phyloP scores from a whole-genome alignment of 1,140 invertebrate genomes.

The Plectus sambesii region DNA sequence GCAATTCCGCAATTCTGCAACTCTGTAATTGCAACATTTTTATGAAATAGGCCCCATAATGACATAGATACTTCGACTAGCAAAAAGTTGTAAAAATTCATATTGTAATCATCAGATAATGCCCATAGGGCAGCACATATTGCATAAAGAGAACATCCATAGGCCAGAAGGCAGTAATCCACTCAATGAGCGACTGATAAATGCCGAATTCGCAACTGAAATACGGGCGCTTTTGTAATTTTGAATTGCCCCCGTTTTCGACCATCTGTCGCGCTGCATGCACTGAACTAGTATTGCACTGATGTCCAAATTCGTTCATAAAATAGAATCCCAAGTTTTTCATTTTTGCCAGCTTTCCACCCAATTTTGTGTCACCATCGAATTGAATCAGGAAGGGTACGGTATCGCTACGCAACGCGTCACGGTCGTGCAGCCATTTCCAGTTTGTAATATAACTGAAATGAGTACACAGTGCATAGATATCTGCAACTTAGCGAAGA shows the following conservation, averaged over 20 bases:
- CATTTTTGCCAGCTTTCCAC: constrained; percentile 39
- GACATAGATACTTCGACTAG: too few relatives aligned
- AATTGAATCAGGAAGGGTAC: constrained; percentile 35
- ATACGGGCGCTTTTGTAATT: constrained; percentile 22
- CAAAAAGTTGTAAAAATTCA: too few relatives aligned
- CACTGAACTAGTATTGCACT: constrained; percentile 31
- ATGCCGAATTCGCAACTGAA: constrained; percentile 36
- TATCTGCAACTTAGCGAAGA: too few relatives aligned
- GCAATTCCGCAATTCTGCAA: too few relatives aligned
- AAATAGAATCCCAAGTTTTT: constrained; percentile 38
- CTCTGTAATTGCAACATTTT: too few relatives aligned
- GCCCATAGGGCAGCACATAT: too few relatives aligned
- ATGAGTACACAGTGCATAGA: too few relatives aligned
- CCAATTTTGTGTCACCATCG: constrained; percentile 39
- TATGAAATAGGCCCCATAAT: too few relatives aligned
- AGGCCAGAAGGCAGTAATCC: too few relatives aligned
- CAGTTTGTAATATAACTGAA: constrained; percentile 39
- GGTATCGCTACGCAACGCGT: constrained; percentile 3
- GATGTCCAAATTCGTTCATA: constrained; percentile 22
- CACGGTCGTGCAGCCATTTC: constrained; percentile 37
- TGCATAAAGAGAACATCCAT: too few relatives aligned
- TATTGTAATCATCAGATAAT: too few relatives aligned
- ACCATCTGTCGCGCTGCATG: constrained; percentile 16
- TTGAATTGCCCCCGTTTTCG: constrained; percentile 2
- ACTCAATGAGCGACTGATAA: constrained; percentile 38